A percentile compares a stretch with the other conserved stretches of the same genome.
phyloP scores from a whole-genome alignment of 2,888 invertebrate species.

The Troides oblongomaculatus region DNA sequence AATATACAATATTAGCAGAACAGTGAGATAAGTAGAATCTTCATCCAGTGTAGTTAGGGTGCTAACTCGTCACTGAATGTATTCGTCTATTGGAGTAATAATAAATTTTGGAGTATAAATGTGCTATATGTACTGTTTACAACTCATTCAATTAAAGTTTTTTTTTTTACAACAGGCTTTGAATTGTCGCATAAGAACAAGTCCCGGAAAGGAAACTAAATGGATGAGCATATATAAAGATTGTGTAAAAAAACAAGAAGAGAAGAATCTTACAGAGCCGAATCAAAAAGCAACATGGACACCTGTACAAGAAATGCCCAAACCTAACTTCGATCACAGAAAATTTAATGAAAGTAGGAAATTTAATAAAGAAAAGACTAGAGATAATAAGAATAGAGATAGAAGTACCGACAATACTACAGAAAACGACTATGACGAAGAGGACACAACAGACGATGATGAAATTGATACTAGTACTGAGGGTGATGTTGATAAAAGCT shows the following conservation, averaged over 20 bases:
- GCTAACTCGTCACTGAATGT: too few species aligned
- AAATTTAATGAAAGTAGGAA: not conserved
- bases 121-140: too few species aligned
- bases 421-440: constrained; percentile 8
- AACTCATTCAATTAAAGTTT: not conserved
- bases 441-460: not conserved
- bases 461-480: constrained; percentile 9
- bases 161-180: constrained; percentile 60
- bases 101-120: too few species aligned
- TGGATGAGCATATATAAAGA: constrained; percentile 78
- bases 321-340: not conserved
- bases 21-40: too few species aligned
- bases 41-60: too few species aligned
- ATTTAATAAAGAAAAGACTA: not conserved
- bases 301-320: not conserved
- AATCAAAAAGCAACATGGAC: constrained; percentile 40
- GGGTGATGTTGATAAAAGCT: not conserved
- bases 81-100: too few species aligned
- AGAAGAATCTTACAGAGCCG: constrained; percentile 36
- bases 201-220: constrained; percentile 76
- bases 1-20: too few species aligned
- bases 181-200: constrained; percentile 80
- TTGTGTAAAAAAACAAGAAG: constrained; percentile 73
- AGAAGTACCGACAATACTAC: not conserved
- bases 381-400: not conserved